Evolutionary conservation across 2,888 invertebrate species (phyloP), one percentile per base, ranked within the genome.

Genomic region (Agapetus fuscipes): DNA sequence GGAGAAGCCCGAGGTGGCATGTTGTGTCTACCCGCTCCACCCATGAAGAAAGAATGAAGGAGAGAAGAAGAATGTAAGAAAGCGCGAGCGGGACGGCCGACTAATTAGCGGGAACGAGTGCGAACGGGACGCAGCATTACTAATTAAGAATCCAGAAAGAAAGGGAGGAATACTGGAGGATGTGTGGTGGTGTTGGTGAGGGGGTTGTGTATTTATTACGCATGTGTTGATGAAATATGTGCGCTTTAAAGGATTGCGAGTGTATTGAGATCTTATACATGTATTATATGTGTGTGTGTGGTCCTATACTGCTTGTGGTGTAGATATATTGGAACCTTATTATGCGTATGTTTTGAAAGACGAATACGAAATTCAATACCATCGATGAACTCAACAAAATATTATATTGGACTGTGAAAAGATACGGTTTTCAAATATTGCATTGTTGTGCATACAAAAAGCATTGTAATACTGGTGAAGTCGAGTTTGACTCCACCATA

Each of bases 101-200:
- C 61, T 66, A 66, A 66, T 66, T 67, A 68, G 61, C 64, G 61
- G 61, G 51, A 53, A 49, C 51, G 46, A 30, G 67, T 51, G 57
- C 49, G 66, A 72, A 58, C 59, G 61, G 56, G 71, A 68, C 56
- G 46, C 56, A 64, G 61, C 67, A 72, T 73, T 59, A 74, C 76
- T 76, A 76, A 76, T 76, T 76, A 76, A 76, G 76, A 76, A 76
- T 75, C 72, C 74, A 64, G 62, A 76, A 76, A 76, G 76, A 74
- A 75, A 75, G 60, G 48, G 48, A 48, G 45, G 43, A 45, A 44
- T 41, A 45, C 41, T 37, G 43, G 41, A 42, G 44, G 33, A 42
- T 34, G 34, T 42, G 37, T 34, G n/a, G n/a, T n/a, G n/a, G 35
- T 35, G 30, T 34, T 41, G 34, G 26, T 30, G 37, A 24, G 36